phyloP scores from a whole-genome alignment of 2,113 vertebrate species.

The Eurypyga helias region DNA sequence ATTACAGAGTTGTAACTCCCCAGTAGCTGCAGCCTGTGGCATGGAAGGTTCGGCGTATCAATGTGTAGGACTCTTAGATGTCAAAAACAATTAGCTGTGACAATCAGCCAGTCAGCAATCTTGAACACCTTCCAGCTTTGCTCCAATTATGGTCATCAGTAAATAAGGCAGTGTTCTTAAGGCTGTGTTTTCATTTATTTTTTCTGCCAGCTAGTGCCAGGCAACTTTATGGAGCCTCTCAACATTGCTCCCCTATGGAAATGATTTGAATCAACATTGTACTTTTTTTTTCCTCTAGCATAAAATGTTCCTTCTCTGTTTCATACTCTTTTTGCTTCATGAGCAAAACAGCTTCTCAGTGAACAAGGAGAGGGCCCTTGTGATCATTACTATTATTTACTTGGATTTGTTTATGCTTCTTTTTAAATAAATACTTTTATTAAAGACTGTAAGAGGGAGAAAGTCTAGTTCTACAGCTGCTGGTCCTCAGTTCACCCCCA shows the following conservation, averaged over 20 bases:
- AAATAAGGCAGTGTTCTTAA: constrained; percentile 51
- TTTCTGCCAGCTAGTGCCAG: constrained; percentile 59
- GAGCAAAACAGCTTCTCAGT: background rate
- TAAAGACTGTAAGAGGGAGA: background rate
- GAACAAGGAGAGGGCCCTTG: background rate
- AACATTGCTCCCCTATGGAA: constrained; percentile 2
- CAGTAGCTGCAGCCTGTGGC: background rate
- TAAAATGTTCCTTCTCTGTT: background rate
- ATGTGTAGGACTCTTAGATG: background rate
- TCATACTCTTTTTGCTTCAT: background rate
- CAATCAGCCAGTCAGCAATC: constrained; percentile 22
- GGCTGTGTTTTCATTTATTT: constrained; percentile 48
- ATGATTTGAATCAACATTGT: background rate
- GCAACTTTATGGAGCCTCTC: background rate
- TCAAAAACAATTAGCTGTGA: constrained; percentile 42
- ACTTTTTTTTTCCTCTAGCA: background rate
- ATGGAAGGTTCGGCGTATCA: background rate
- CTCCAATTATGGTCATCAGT: constrained; percentile 36
- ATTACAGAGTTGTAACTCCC: background rate
- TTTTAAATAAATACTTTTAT: background rate
- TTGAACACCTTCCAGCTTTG: constrained; percentile 51
- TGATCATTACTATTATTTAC: background rate
- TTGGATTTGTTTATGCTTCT: background rate
- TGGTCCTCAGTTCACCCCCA: background rate
- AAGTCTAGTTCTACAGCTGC: background rate